These are phyloP conservation scores for Bellardia bayeri DNA, from an alignment of 2,888 invertebrate genomes.

Conservation along the genomic window DNA sequence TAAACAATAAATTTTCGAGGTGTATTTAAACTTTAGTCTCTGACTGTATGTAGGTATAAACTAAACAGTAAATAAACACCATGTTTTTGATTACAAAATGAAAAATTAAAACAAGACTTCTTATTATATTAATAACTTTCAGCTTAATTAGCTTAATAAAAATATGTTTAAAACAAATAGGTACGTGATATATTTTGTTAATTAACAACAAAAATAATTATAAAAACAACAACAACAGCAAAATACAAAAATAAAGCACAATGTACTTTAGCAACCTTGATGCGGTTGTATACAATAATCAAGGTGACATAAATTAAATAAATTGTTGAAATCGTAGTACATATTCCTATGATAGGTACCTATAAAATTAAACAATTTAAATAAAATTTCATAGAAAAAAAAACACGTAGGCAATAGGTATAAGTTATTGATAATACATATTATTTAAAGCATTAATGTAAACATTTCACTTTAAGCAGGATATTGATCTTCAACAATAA, in stretches of 20 bases:
- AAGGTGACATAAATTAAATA: slow-evolving; percentile 62
- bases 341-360: slow-evolving; percentile 13
- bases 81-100: too few relatives aligned
- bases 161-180: slow-evolving; percentile 29
- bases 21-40: too few relatives aligned
- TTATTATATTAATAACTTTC: neutral
- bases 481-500: too few relatives aligned
- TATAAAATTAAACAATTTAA: slow-evolving; percentile 4
- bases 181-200: slow-evolving; percentile 55
- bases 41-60: too few relatives aligned
- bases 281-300: slow-evolving; percentile 54
- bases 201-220: slow-evolving; percentile 27
- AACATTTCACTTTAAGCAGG: too few relatives aligned
- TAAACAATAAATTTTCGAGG: too few relatives aligned
- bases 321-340: slow-evolving; percentile 48
- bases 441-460: too few relatives aligned
- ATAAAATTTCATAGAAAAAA: neutral
- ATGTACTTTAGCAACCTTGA: slow-evolving; percentile 70
- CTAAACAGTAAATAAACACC: too few relatives aligned
- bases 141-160: slow-evolving; percentile 13
- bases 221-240: slow-evolving; percentile 18
- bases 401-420: too few relatives aligned
- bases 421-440: too few relatives aligned
- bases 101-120: neutral
- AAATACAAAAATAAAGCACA: slow-evolving; percentile 60